Base-by-base conservation (phyloP, 2,888 invertebrate genomes). In the Limnephilus auricula region DNA sequence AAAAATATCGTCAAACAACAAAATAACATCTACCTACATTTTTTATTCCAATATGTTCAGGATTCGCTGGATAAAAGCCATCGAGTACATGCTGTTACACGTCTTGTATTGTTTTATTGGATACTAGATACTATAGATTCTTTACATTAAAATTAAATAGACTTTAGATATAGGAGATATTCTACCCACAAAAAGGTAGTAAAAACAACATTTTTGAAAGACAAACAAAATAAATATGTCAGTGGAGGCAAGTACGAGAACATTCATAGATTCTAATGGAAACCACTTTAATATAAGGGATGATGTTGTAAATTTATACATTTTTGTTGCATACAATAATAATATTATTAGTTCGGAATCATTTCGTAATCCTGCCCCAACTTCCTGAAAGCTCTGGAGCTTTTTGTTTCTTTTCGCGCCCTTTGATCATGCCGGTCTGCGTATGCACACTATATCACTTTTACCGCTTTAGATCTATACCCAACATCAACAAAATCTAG, bases 401-500 rank as follows among this genome's bases (percentile, higher is more conserved):
- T 85, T 85, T 37, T 85, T 85, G 30, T 85, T 85, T 85, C 40
- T 84, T 85, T 85, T 85, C 85, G 85, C 40, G 85, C 85, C 85
- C 85, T 85, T 40, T 85, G 85, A 85, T 40, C 25, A 40, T n/a
- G 45, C 85, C 85, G 85, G 34, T 85, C 37, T 85, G 85, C 45
- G 85, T 40, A 37, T 85, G 45, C 85, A 18, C 85, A 45, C 85
- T 85, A 40, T 31, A 40, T 85, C 10, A 85, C 85, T 85, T 85
- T 85, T 85, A 85, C 85, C 82, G 82, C 82, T 82, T 82, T 34
- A 32, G 25, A 34, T 25, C 25, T 32, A 25, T 34, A 34, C 82
- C 15, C 18, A 32, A 82, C 82, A 32, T 32, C 32, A 25, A 18
- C 32, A 18, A 37, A 82, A 34, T 34, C 13, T 37, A 15, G 34